phyloP scores from a whole-genome alignment of 2,113 vertebrate genomes.

The Saimiri boliviensis region DNA sequence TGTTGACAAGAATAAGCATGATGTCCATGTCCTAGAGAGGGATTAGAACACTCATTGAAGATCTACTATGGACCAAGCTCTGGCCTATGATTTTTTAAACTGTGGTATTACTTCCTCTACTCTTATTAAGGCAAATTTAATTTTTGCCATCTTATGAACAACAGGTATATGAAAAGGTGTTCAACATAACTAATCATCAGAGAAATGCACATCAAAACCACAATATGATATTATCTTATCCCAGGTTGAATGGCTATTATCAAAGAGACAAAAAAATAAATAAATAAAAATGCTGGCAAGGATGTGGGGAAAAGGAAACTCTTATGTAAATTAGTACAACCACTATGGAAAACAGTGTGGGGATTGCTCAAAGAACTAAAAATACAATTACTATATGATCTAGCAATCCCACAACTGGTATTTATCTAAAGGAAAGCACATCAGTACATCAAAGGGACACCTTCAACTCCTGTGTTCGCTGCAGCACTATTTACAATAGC shows the following conservation, averaged over 20 bases:
- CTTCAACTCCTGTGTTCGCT: background rate
- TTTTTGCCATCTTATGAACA: background rate
- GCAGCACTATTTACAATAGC: background rate
- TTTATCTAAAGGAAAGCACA: background rate
- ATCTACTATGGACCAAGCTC: background rate
- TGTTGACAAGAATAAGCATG: background rate
- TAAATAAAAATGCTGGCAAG: background rate
- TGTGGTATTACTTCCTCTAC: background rate
- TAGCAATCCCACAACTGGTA: background rate
- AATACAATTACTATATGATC: background rate
- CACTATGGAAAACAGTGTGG: background rate
- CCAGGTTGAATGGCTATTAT: background rate
- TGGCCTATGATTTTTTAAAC: background rate
- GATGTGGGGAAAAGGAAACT: background rate
- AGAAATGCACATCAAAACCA: background rate
- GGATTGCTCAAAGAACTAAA: background rate
- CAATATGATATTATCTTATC: background rate
- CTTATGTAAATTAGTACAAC: background rate
- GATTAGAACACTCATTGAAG: background rate
- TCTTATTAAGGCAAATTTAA: background rate
- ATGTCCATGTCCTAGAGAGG: background rate
- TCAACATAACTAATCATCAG: background rate
- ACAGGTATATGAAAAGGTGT: background rate
- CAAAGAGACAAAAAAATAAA: background rate
- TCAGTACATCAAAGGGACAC: background rate